These are phyloP conservation scores for Naso thynnoides DNA, from an alignment of 2,797 vertebrate species.

Conservation along the genomic window DNA sequence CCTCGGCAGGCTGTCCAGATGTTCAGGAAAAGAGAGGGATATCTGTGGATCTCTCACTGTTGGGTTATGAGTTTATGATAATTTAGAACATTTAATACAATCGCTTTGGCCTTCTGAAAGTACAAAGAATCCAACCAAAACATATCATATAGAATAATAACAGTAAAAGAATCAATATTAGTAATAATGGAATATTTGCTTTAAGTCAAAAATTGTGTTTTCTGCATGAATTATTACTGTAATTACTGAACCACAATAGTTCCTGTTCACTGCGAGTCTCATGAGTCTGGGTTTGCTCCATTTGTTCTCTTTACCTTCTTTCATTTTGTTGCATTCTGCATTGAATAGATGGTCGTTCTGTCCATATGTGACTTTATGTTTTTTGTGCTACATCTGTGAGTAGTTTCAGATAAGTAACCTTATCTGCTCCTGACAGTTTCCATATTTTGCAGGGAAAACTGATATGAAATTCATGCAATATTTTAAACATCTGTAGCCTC, in stretches of 20 bases:
- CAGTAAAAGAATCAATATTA: background rate
- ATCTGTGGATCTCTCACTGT: conserved; percentile 23
- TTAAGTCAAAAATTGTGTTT: background rate
- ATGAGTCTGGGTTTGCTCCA: conserved; percentile 7
- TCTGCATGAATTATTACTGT: conserved; percentile 10
- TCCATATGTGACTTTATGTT: conserved; percentile 20
- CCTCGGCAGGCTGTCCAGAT: conserved; percentile 55
- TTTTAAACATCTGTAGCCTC: conserved; percentile 32
- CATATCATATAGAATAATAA: background rate
- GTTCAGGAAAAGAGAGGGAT: conserved; percentile 21
- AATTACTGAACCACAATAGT: conserved; percentile 26
- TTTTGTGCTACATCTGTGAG: conserved; percentile 68
- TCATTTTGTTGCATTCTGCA: conserved; percentile 30
- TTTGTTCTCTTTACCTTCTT: conserved; percentile 4
- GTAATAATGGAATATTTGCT: background rate
- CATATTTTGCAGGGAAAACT: conserved; percentile 48
- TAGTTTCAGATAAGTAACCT: conserved; percentile 65
- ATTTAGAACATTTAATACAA: background rate
- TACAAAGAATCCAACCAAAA: conserved; percentile 8
- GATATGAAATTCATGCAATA: conserved; percentile 45
- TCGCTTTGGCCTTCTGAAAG: conserved; percentile 2
- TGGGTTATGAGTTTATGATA: conserved; percentile 4
- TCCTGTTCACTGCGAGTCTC: conserved; percentile 20
- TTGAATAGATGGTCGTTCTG: conserved; percentile 38
- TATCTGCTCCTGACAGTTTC: conserved; percentile 65